Percentiles rank a stretch among this genome's conserved stretches.
phyloP scores from a whole-genome alignment of 2,888 invertebrate genomes.

The Gastracanthus pulcherrimus region DNA sequence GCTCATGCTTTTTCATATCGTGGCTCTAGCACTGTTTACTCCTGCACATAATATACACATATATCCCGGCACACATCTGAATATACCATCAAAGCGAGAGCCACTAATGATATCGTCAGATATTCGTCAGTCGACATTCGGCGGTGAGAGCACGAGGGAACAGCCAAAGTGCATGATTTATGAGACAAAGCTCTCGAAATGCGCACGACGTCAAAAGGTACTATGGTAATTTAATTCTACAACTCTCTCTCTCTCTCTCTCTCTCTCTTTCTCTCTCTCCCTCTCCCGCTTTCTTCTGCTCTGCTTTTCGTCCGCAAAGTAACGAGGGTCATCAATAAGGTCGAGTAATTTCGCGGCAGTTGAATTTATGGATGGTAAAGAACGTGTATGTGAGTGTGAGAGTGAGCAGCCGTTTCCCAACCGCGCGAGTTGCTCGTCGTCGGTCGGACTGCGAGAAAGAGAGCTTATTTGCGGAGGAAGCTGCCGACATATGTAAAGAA shows the following conservation, averaged over 20 bases:
- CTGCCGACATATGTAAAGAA: too few species aligned
- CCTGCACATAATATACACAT: not conserved
- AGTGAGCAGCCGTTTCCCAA: not conserved
- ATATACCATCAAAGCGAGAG: too few species aligned
- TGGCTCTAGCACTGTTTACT: too few species aligned
- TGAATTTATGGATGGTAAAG: conserved; percentile 45
- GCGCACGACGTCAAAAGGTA: conserved; percentile 34
- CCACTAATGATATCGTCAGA: conserved; percentile 21
- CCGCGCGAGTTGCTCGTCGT: not conserved
- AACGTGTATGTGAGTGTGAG: not conserved
- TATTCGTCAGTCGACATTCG: not conserved
- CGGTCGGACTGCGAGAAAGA: not conserved
- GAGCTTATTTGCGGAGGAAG: too few species aligned
- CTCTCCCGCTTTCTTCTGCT: not conserved
- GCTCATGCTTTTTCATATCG: not conserved
- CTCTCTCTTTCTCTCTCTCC: too few species aligned
- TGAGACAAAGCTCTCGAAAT: conserved; percentile 40
- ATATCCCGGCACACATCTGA: too few species aligned
- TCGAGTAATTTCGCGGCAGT: conserved; percentile 38
- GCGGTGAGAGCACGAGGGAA: too few species aligned
- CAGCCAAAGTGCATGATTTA: conserved; percentile 52
- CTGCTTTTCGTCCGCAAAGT: not conserved
- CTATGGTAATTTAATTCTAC: conserved; percentile 50
- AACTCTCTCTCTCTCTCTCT: not conserved
- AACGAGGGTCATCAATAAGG: conserved; percentile 53